These are phyloP conservation scores for Sipunculus nudus DNA, from an alignment of 2,888 invertebrate genomes.

Conservation along the genomic window DNA sequence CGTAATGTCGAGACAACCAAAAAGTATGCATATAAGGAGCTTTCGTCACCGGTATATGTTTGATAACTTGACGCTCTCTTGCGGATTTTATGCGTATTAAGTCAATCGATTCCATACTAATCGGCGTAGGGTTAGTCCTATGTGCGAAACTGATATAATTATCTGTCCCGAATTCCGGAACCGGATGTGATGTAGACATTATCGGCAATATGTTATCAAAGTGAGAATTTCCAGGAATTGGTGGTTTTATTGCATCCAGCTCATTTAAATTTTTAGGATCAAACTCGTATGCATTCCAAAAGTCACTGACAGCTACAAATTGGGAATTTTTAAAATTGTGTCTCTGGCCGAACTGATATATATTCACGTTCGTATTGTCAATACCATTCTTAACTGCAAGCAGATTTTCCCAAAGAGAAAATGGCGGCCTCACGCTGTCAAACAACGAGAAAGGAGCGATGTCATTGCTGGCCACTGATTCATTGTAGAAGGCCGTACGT, in stretches of 20 bases:
- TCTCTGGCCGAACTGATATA: conserved; percentile 31
- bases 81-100: conserved; percentile 50
- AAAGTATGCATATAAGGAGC: conserved; percentile 63
- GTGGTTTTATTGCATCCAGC: conserved; percentile 31
- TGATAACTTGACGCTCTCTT: conserved; percentile 46
- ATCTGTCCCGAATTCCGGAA: conserved; percentile 50
- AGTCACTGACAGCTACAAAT: conserved; percentile 57
- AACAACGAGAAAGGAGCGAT: conserved; percentile 57
- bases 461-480: conserved; percentile 41
- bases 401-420: conserved; percentile 44
- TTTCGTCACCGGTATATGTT: conserved; percentile 47
- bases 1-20: conserved; percentile 52
- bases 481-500: conserved; percentile 45
- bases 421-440: conserved; percentile 49
- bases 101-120: conserved; percentile 43
- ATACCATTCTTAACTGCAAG: conserved; percentile 51
- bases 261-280: conserved; percentile 42
- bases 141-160: conserved; percentile 53
- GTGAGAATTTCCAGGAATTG: conserved; percentile 21
- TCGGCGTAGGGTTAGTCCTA: conserved; percentile 49
- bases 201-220: conserved; percentile 43
- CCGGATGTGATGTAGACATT: conserved; percentile 58
- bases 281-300: conserved; percentile 56
- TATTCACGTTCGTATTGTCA: conserved; percentile 61
- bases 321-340: too few relatives aligned